Evolutionary conservation across 2,797 vertebrate species (phyloP), one percentile per base, ranked within the genome.

Genomic region (Pelodytes ibericus): DNA sequence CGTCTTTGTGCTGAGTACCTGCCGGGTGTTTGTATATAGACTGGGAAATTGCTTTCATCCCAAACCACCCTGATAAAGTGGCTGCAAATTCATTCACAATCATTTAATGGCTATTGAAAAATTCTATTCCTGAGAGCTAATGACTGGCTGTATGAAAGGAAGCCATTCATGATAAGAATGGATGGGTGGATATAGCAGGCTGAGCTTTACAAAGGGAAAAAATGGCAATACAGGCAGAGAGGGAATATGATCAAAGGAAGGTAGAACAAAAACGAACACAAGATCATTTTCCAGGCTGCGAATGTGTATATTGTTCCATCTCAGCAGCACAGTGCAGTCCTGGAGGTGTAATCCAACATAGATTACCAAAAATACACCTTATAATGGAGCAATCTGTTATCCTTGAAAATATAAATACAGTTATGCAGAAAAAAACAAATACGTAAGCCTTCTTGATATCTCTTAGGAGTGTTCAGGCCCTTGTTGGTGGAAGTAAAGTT

Each of bases 201-300:
- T 24, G 27, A 30, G 47, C 30, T 51, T 36, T 59, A 75, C 41
- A 68, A 69, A 60, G 24, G 22, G 57, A 53, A 68, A 27, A 75
- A 66, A 67, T 18, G 1, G 13, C 53, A 15, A n/a, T 16, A 25
- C 26, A 30, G 31, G 15, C 10, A 18, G 6, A 44, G 60, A 47
- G 49, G n/a, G 26, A 49, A 53, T 62, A 9, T 3, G 41, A 72
- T 72, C 59, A 72, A 72, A 72, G 44, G 44, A 36, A 18, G 33
- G 11, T 18, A 22, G 60, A 72, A 72, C 71, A 63, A 72, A 47
- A 62, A 39, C 36, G 16, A 16, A 20, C 29, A 29, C 39, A 61
- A 26, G n/a, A 49, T 31, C 15, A 24, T 44, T 62, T 24, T 62
- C 13, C 58, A 61, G 18, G 57, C 57, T 31, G 41, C 25, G 41